Evolutionary conservation across 1,140 invertebrate genomes (phyloP).

Genomic region (Leptopilina clavipes): DNA sequence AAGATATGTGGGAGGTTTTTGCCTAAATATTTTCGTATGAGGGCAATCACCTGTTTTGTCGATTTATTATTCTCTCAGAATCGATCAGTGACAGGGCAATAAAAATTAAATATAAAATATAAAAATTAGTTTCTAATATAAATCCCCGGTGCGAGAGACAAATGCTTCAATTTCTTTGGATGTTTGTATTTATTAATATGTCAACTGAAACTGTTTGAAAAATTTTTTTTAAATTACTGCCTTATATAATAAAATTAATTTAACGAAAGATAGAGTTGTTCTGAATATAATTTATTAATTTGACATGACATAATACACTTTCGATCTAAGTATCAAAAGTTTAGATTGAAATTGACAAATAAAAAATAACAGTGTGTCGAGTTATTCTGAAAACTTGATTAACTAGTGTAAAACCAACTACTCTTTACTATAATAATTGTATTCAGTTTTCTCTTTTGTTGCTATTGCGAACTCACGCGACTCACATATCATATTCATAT

Average conservation of each 20-base stretch:
- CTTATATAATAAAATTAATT: neutral
- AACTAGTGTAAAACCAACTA: neutral
- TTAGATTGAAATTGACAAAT: neutral
- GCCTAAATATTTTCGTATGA: too few relatives aligned
- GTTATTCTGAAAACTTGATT: neutral
- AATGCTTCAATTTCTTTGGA: too few relatives aligned
- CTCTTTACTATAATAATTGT: neutral
- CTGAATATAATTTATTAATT: constrained; percentile 7
- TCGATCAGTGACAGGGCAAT: too few relatives aligned
- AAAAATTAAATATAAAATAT: too few relatives aligned
- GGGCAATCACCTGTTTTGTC: too few relatives aligned
- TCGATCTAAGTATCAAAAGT: neutral
- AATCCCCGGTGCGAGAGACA: too few relatives aligned
- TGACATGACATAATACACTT: neutral
- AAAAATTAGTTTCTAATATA: too few relatives aligned
- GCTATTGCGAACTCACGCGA: neutral
- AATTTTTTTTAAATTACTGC: constrained; percentile 13
- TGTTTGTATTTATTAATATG: neutral
- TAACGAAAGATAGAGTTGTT: neutral
- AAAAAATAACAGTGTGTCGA: constrained; percentile 11
- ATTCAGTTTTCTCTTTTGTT: constrained; percentile 18
- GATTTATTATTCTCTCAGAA: too few relatives aligned
- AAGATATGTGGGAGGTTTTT: too few relatives aligned
- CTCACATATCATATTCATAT: neutral
- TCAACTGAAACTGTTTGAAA: neutral